Percentiles rank a stretch among this genome's conserved stretches.
phyloP scores from a whole-genome alignment of 2,113 vertebrate species.

The Paradisaea rubra region DNA sequence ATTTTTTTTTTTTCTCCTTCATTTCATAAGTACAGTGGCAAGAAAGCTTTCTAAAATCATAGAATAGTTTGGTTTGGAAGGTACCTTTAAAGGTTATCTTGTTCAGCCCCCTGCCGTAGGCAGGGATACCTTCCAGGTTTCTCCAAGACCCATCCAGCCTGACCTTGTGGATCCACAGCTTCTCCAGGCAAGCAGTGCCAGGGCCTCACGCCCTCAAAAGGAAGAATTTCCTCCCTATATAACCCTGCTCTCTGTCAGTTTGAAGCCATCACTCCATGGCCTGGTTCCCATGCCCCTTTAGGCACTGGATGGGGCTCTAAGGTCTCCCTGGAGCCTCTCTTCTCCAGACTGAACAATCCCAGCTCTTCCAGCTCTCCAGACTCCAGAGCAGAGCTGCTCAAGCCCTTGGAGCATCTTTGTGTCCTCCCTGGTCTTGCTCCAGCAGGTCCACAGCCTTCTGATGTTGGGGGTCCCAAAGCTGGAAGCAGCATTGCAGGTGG shows the following conservation, averaged over 20 bases:
- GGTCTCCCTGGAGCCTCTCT: not conserved
- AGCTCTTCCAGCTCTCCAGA: not conserved
- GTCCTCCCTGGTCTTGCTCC: not conserved
- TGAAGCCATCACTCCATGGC: not conserved
- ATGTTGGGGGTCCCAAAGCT: not conserved
- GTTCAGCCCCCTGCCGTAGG: not conserved
- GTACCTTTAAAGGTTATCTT: not conserved
- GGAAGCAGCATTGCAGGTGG: not conserved
- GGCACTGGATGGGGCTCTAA: not conserved
- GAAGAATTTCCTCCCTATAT: not conserved
- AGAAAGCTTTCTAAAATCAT: not conserved
- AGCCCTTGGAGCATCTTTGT: not conserved
- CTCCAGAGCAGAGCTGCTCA: not conserved
- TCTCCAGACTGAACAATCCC: not conserved
- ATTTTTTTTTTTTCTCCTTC: too few species aligned
- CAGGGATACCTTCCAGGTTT: not conserved
- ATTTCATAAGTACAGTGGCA: not conserved
- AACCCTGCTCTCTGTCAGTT: not conserved
- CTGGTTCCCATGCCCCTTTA: not conserved
- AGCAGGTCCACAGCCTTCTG: not conserved
- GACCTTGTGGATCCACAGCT: not conserved
- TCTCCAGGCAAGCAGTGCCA: not conserved
- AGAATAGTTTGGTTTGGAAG: not conserved
- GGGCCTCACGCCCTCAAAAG: not conserved
- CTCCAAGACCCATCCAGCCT: not conserved